phyloP scores from a whole-genome alignment of 2,888 invertebrate genomes.

The Molanna angustata region DNA sequence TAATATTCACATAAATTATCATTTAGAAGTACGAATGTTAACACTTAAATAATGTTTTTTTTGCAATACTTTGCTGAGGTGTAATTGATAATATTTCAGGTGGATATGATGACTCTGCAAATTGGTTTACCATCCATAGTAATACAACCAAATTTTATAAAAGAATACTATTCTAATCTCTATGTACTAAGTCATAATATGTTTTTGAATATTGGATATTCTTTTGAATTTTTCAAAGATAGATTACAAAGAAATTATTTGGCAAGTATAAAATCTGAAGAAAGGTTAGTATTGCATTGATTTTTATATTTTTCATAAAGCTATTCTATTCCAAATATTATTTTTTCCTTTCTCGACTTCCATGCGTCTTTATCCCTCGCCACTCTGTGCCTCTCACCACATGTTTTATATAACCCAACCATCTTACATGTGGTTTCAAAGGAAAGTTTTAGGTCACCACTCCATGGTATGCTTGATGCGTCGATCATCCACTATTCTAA shows the following conservation, averaged over 20 bases:
- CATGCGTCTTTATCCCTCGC: too few species aligned
- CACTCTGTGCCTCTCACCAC: too few species aligned
- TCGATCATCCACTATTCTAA: too few species aligned
- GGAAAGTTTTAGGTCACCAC: too few species aligned
- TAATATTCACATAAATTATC: neutral
- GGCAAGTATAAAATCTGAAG: conserved; percentile 7
- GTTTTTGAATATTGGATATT: conserved; percentile 15
- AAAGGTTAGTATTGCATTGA: conserved; percentile 10
- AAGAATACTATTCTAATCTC: conserved; percentile 16
- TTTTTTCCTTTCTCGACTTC: too few species aligned
- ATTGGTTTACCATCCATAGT: conserved; percentile 10
- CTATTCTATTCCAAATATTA: neutral
- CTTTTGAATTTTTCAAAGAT: conserved; percentile 11
- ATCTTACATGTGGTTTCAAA: too few species aligned
- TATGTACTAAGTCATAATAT: conserved; percentile 16
- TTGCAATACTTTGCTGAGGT: neutral
- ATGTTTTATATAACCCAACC: too few species aligned
- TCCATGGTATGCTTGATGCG: too few species aligned
- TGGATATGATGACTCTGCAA: conserved; percentile 14
- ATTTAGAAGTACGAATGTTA: neutral
- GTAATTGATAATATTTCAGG: conserved; percentile 10
- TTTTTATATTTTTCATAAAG: neutral
- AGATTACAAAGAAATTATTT: conserved; percentile 10
- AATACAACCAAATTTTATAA: conserved; percentile 3
- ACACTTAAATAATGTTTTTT: neutral